phyloP scores from a whole-genome alignment of 1,140 invertebrate genomes.

The Aleiodes sp. region DNA sequence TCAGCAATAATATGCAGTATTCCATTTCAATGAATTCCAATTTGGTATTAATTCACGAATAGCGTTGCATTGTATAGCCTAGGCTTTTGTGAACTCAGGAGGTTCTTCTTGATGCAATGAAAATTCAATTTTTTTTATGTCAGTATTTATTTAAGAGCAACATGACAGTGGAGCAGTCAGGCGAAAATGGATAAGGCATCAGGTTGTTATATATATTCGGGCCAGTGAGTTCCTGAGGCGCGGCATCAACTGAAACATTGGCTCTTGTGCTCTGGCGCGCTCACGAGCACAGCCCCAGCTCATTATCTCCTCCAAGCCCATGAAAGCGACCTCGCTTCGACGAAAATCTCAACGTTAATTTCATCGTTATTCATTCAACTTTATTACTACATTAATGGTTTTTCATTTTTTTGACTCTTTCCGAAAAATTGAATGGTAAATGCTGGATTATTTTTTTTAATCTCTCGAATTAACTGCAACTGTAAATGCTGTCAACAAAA shows the following conservation, averaged over 20 bases:
- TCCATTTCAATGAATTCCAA: no score
- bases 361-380: neutral
- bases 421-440: neutral
- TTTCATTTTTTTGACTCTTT: neutral
- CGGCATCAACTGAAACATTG: slow-evolving; percentile 14
- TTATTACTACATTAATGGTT: neutral
- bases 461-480: neutral
- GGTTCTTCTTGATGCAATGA: no score
- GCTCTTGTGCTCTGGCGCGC: slow-evolving; percentile 12
- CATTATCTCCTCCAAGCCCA: slow-evolving; percentile 27
- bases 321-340: slow-evolving; percentile 2
- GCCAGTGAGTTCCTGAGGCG: slow-evolving; percentile 11
- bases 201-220: slow-evolving; percentile 10
- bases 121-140: no score
- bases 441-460: neutral
- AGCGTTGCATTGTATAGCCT: no score
- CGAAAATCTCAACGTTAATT: neutral
- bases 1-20: no score
- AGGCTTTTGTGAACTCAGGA: no score
- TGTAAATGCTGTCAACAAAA: neutral
- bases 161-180: neutral
- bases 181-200: slow-evolving; percentile 9
- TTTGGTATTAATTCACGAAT: no score
- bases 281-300: slow-evolving; percentile 8
- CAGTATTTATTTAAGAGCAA: neutral